A percentile compares a stretch with the other conserved stretches of the same genome.
These are phyloP conservation scores for Amphipoea oculea DNA, from an alignment of 2,888 invertebrate genomes.

Conservation along the genomic window DNA sequence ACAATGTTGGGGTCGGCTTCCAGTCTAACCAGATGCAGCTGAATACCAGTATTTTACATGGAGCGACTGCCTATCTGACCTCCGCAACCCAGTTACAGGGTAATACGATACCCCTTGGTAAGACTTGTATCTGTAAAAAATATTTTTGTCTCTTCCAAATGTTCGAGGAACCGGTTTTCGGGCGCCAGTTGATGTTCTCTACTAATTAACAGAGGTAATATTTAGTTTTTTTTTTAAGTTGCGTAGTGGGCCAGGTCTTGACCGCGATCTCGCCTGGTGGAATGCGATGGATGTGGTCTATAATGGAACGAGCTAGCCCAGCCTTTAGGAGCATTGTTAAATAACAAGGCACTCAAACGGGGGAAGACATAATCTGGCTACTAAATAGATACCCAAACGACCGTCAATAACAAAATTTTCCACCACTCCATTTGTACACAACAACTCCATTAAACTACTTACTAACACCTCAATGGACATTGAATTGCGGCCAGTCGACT, in stretches of 20 bases:
- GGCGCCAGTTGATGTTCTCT: neutral
- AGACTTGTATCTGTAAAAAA: no score
- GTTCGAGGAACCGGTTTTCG: neutral
- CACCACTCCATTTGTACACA: neutral
- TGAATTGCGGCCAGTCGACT: constrained; percentile 1
- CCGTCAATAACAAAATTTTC: neutral
- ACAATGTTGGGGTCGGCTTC: no score
- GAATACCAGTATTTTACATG: no score
- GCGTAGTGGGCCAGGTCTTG: neutral
- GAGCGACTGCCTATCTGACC: no score
- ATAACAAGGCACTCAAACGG: neutral
- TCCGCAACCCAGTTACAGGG: no score
- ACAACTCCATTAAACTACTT: constrained; percentile 14
- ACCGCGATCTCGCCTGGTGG: no score
- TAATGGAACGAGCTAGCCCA: neutral
- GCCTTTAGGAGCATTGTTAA: neutral
- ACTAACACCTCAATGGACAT: constrained; percentile 18
- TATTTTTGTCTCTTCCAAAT: neutral
- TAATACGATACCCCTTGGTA: no score
- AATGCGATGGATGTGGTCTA: neutral
- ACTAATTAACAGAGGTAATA: neutral
- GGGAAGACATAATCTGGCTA: neutral
- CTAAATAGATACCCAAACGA: neutral
- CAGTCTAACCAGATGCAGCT: no score
- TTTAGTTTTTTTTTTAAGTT: neutral